Evolutionary conservation across 2,888 invertebrate species (phyloP).

Genomic region (Ommatoiulus sabulosus): DNA sequence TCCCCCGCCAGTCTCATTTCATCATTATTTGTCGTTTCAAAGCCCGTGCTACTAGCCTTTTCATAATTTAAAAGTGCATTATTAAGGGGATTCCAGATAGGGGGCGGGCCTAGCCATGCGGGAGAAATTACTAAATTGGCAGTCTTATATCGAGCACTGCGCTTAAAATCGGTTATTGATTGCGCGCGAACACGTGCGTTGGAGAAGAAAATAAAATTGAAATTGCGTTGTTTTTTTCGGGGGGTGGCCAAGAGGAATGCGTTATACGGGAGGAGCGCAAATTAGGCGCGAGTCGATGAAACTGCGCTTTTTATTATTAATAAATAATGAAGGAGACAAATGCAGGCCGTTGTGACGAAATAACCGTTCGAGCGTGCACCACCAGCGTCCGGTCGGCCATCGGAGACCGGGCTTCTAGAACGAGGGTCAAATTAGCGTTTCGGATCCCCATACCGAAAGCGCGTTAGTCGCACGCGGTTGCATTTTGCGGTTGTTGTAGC

Average conservation of each 20-base stretch:
- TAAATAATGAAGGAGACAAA: slow-evolving; percentile 29
- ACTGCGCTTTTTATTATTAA: slow-evolving; percentile 17
- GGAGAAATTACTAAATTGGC: slow-evolving; percentile 43
- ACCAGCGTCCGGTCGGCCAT: neutral
- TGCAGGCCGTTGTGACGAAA: neutral
- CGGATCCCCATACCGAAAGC: neutral
- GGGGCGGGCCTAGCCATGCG: slow-evolving; percentile 30
- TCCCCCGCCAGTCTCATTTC: neutral
- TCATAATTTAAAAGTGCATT: slow-evolving; percentile 43
- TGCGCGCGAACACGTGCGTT: neutral
- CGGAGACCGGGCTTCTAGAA: neutral
- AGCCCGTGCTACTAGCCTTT: slow-evolving; percentile 30
- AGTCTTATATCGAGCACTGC: slow-evolving; percentile 29
- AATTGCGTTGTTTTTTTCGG: neutral
- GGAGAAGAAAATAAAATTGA: neutral
- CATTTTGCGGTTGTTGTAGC: slow-evolving; percentile 36
- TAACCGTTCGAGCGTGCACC: neutral
- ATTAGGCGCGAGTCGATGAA: slow-evolving; percentile 23
- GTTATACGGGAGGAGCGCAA: neutral
- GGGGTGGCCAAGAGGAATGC: neutral
- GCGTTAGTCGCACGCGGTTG: neutral
- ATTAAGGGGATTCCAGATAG: neutral
- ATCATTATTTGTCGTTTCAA: slow-evolving; percentile 5
- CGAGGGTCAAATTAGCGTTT: slow-evolving; percentile 26
- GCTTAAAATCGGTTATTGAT: slow-evolving; percentile 43